A percentile compares a stretch with the other conserved stretches of the same genome.
Evolutionary conservation across 2,797 vertebrate species (phyloP).

Genomic region (Halcyon badia): DNA sequence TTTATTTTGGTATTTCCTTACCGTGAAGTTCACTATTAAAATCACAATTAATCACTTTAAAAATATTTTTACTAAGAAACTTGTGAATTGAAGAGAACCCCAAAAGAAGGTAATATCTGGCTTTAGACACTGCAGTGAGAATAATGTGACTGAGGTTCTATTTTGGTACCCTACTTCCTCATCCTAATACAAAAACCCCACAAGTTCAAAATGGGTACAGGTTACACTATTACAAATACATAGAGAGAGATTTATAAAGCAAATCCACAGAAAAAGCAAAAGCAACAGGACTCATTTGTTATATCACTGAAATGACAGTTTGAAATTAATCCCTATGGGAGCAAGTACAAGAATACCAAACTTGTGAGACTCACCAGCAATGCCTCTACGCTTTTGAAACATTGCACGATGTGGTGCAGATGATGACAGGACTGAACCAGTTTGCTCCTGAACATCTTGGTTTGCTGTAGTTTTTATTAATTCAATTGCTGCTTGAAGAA

Average conservation of each 20-base stretch:
- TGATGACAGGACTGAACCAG: slow-evolving; percentile 74
- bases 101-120: background rate
- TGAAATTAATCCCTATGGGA: background rate
- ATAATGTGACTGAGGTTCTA: background rate
- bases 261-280: background rate
- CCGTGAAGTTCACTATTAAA: background rate
- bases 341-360: background rate
- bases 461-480: slow-evolving; percentile 94
- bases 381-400: slow-evolving; percentile 91
- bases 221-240: background rate
- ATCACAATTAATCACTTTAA: background rate
- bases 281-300: background rate
- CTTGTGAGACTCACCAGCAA: slow-evolving; percentile 85
- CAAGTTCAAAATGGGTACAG: background rate
- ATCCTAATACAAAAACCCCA: background rate
- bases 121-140: background rate
- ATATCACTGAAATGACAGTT: background rate
- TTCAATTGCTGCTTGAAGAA: slow-evolving; percentile 94
- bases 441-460: slow-evolving; percentile 87
- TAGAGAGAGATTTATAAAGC: background rate
- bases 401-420: slow-evolving; percentile 81
- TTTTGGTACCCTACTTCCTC: background rate
- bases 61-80: background rate
- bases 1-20: background rate
- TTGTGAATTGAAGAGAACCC: background rate